phyloP scores from a whole-genome alignment of 2,797 vertebrate genomes.

The Aphelocoma californica region DNA sequence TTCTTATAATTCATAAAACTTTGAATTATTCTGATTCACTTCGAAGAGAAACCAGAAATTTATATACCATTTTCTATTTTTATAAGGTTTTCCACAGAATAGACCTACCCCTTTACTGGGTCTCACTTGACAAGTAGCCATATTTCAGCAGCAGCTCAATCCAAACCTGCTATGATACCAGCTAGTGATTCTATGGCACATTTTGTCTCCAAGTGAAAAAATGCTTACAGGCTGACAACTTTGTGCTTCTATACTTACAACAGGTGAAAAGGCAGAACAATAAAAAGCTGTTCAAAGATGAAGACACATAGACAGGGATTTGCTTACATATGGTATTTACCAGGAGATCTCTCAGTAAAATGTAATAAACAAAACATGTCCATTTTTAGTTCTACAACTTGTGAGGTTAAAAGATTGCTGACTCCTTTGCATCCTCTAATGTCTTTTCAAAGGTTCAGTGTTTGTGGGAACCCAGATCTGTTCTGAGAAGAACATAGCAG shows the following conservation, averaged over 20 bases:
- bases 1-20: background rate
- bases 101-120: accelerated
- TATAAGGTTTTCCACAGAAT: background rate
- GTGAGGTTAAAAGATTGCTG: background rate
- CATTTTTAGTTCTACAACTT: background rate
- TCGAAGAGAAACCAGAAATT: background rate
- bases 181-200: background rate
- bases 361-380: background rate
- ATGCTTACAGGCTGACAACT: background rate
- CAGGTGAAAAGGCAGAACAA: background rate
- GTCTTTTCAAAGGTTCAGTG: background rate
- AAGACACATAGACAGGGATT: accelerated
- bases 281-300: background rate
- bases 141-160: background rate
- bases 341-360: background rate
- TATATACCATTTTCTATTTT: background rate
- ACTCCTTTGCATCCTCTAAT: background rate
- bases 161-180: background rate
- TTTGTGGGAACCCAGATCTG: background rate
- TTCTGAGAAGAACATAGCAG: background rate
- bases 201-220: background rate
- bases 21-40: background rate
- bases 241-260: background rate
- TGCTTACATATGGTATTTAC: background rate
- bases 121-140: background rate